phyloP scores from a whole-genome alignment of 2,113 vertebrate species.

The Dermatemys mawii region DNA sequence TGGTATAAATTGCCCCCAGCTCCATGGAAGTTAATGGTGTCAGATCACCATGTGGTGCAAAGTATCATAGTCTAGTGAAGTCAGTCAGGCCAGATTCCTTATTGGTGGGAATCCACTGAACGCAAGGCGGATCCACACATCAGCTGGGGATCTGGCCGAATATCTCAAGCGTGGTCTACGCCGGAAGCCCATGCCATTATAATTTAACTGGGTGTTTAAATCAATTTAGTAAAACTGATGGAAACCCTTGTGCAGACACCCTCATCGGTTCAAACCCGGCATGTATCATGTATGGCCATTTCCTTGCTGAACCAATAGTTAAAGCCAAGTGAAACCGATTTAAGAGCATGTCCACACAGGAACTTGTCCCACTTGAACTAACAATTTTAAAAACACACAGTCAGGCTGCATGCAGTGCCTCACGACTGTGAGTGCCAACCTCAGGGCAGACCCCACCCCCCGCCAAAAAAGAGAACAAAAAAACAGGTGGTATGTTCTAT shows the following conservation, averaged over 20 bases:
- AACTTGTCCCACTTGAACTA: too few relatives aligned
- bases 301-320: not conserved
- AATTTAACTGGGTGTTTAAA: not conserved
- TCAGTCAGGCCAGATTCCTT: not conserved
- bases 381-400: not conserved
- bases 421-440: too few relatives aligned
- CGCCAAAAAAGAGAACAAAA: too few relatives aligned
- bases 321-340: not conserved
- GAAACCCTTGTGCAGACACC: not conserved
- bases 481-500: too few relatives aligned
- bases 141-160: not conserved
- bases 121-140: not conserved
- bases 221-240: not conserved
- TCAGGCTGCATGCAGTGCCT: too few relatives aligned
- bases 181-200: not conserved
- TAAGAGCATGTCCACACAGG: not conserved
- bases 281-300: not conserved
- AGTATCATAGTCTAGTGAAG: not conserved
- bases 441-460: too few relatives aligned
- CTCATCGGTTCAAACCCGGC: not conserved
- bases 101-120: not conserved
- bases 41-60: not conserved
- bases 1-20: not conserved
- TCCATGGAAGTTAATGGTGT: not conserved
- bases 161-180: not conserved